Evolutionary conservation across 2,888 invertebrate genomes (phyloP), one percentile per base, ranked within the genome.

Genomic region (Drosophila yooni): DNA sequence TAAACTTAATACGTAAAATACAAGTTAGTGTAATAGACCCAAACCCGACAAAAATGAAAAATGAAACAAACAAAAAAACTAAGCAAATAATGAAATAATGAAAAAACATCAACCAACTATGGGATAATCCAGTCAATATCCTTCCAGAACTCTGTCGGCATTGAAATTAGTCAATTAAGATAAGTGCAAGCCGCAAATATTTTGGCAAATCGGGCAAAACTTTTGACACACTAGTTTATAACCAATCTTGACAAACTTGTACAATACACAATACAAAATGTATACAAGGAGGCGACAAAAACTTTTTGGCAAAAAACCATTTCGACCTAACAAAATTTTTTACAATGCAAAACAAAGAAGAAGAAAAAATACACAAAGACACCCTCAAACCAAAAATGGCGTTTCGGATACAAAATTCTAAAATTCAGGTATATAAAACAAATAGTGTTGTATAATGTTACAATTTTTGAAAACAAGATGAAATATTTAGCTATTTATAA

Each of bases 331-430:
- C 70, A 77, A 88, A 81, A 71, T 63, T 71, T 65, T 78, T 71
- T 72, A 81, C 52, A 75, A 72, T 70, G 64, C 58, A 50, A 69
- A 79, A 70, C 54, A 79, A 79, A 54, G n/a, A 52, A 73, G 31
- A 18, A 59, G 66, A 65, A 68, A 34, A 67, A 74, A 56, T 13
- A 66, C 38, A 70, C 38, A 66, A 51, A 71, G 34, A 54, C 77
- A 83, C 76, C 61, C 70, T 62, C 82, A 82, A 82, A 74, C 53
- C 75, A 82, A 69, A 83, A 91, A 88, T 65, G 83, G 89, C 79
- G 89, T 92, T 92, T 92, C 92, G 92, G 92, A 90, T 91, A 92
- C 93, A 92, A 92, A 93, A 92, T 92, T 92, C 92, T 92, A 93
- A 92, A 93, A 92, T 92, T 93, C 92, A 92, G 92, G 92, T 92